phyloP scores from a whole-genome alignment of 2,797 vertebrate species.

The Protosalanx chinensis region DNA sequence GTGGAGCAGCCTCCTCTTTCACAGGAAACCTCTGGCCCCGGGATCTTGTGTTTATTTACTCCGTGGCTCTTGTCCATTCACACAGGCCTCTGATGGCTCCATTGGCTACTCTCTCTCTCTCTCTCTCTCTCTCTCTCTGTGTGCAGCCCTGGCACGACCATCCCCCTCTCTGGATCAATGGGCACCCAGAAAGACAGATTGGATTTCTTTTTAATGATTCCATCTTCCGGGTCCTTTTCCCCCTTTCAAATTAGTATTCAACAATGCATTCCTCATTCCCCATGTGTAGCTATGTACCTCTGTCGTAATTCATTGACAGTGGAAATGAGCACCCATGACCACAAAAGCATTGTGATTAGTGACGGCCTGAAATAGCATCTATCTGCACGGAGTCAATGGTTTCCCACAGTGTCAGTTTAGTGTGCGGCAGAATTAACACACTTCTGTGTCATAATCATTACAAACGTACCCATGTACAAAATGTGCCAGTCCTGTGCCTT shows the following conservation, averaged over 20 bases:
- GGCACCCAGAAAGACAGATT: slow-evolving; percentile 63
- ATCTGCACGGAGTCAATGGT: slow-evolving; percentile 52
- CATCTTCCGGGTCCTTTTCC: slow-evolving; percentile 54
- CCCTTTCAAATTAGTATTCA: slow-evolving; percentile 58
- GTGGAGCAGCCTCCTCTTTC: slow-evolving; percentile 67
- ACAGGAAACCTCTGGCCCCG: slow-evolving; percentile 72
- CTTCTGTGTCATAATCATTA: not conserved
- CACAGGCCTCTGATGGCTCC: slow-evolving; percentile 83
- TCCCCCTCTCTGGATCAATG: slow-evolving; percentile 65
- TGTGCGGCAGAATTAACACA: slow-evolving; percentile 2
- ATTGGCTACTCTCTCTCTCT: slow-evolving; percentile 63
- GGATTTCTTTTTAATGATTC: slow-evolving; percentile 71
- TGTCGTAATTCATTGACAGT: slow-evolving; percentile 38
- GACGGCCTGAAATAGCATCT: slow-evolving; percentile 51
- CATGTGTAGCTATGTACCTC: slow-evolving; percentile 39
- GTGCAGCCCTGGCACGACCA: slow-evolving; percentile 35
- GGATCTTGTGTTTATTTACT: slow-evolving; percentile 81
- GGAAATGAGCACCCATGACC: slow-evolving; percentile 46
- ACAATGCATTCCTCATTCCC: slow-evolving; percentile 50
- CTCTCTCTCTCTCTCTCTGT: slow-evolving; percentile 26
- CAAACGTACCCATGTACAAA: not conserved
- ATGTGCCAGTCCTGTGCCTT: not conserved
- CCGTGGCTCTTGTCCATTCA: slow-evolving; percentile 74
- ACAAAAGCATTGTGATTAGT: slow-evolving; percentile 46
- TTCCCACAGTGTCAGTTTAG: slow-evolving; percentile 35